Evolutionary conservation across 2,888 invertebrate genomes (phyloP), one percentile per base, ranked within the genome.

Genomic region (Ophion costatus): DNA sequence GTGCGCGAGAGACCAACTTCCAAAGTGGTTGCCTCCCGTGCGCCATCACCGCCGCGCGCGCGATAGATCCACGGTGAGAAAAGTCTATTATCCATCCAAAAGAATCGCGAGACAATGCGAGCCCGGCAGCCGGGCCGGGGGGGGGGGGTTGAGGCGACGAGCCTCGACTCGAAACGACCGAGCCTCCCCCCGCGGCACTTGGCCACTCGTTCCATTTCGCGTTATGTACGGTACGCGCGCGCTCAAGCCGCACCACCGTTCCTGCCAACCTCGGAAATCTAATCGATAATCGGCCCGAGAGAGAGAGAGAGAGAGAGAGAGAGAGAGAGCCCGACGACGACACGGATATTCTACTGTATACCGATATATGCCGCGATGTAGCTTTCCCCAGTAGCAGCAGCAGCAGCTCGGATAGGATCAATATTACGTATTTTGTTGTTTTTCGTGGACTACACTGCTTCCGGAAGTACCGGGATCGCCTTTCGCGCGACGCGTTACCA

Each of bases 381-480:
- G 77, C 82, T 79, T 42, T 69, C 38, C 38, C 7, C 38, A 38
- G 38, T 7, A 6, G 38, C 38, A 38, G 38, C 38, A 38, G 38
- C 38, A 38, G 38, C 38, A 38, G 66, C 76, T 76, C 73, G 70
- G 82, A 56, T 66, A n/a, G 69, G 82, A 85, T 85, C 85, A 82
- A 85, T 85, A 85, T 80, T 80, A 74, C 73, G 85, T 82, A 76
- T 85, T 82, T 85, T 73, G 85, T 78, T 85, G 78, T 80, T 84
- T 77, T 77, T 85, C 80, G 82, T 80, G 67, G 70, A 73, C 76
- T 74, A 56, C 63, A 7, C 69, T 51, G 29, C 74, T 38, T 63
- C 79, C 64, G 38, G 38, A 38, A 38, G 33, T 5, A 33, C 33
- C 33, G 33, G 33, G 2, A 5, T 5, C 5, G n/a, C n/a, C 33